Conservation (phyloP, 30 jellyfish, hydroid and myxozoan genomes). For the Clytia hemisphaerica region DNA sequence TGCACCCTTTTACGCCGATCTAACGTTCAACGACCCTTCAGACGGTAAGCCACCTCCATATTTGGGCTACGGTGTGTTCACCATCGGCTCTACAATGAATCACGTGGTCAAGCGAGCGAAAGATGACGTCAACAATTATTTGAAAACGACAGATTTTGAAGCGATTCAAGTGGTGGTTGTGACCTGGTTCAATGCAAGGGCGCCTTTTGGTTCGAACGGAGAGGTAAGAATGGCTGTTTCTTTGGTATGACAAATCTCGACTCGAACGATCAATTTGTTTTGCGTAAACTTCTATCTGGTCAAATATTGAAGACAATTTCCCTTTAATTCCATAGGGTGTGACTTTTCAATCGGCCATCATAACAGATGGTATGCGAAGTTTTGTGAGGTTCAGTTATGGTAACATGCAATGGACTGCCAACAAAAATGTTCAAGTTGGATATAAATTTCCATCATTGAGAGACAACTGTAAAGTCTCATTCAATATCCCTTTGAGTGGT, state of each 20-base stretch:
- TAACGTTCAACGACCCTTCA: conserved; percentile 11
- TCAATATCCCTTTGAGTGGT: conserved; percentile 19
- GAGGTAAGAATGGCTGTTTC: too few relatives aligned
- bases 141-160: neutral
- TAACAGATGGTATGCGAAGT: conserved; percentile 31
- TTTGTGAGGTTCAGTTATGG: conserved; percentile 30
- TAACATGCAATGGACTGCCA: conserved; percentile 18
- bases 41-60: too few relatives aligned
- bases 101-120: conserved; percentile 22
- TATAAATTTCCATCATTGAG: neutral
- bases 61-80: neutral
- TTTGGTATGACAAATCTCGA: too few relatives aligned
- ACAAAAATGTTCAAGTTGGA: conserved; percentile 36
- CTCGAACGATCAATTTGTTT: too few relatives aligned
- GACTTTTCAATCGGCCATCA: conserved; percentile 33
- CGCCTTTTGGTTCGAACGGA: too few relatives aligned
- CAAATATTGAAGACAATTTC: too few relatives aligned
- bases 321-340: conserved; percentile 18
- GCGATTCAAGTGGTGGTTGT: conserved; percentile 16
- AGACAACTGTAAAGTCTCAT: neutral
- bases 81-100: neutral
- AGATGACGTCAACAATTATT: conserved; percentile 9
- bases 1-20: conserved; percentile 37
- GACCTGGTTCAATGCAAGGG: conserved; percentile 27
- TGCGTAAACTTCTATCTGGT: too few relatives aligned